Conservation (phyloP, 92 coral and sea anemone species). For the Phymanthus crucifer region DNA sequence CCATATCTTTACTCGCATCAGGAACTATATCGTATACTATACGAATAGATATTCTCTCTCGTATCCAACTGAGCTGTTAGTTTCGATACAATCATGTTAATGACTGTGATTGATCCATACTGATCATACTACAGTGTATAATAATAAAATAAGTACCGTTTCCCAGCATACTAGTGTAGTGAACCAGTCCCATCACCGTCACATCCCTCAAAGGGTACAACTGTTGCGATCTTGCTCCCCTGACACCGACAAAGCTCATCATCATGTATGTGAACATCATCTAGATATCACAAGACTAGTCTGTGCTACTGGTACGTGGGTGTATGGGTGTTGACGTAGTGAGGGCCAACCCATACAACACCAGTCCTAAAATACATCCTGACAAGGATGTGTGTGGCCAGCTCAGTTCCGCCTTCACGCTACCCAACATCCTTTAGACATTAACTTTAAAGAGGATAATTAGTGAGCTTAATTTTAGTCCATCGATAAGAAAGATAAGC, state of each 20-base stretch:
- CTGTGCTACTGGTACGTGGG: not conserved
- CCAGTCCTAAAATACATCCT: not conserved
- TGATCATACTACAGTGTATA: no score
- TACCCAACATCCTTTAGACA: not conserved
- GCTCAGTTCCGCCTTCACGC: not conserved
- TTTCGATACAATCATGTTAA: not conserved
- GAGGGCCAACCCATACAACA: not conserved
- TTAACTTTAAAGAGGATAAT: not conserved
- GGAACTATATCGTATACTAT: no score
- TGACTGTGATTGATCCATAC: no score
- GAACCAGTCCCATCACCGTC: constrained; percentile 28
- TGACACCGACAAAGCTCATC: not conserved
- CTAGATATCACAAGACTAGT: not conserved
- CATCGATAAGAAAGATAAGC: not conserved
- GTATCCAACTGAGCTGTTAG: not conserved
- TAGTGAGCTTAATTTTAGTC: not conserved
- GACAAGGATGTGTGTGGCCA: not conserved
- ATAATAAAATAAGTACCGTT: constrained; percentile 6
- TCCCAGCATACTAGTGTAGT: constrained; percentile 6
- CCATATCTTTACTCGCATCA: no score
- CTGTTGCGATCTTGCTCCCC: not conserved
- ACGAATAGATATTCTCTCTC: no score
- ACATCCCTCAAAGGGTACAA: constrained; percentile 5
- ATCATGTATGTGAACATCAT: no score
- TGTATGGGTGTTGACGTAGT: not conserved